Percentiles rank a stretch among this genome's conserved stretches.
Evolutionary conservation across 2,113 vertebrate species (phyloP).

Genomic region (Malurus cyaneus): DNA sequence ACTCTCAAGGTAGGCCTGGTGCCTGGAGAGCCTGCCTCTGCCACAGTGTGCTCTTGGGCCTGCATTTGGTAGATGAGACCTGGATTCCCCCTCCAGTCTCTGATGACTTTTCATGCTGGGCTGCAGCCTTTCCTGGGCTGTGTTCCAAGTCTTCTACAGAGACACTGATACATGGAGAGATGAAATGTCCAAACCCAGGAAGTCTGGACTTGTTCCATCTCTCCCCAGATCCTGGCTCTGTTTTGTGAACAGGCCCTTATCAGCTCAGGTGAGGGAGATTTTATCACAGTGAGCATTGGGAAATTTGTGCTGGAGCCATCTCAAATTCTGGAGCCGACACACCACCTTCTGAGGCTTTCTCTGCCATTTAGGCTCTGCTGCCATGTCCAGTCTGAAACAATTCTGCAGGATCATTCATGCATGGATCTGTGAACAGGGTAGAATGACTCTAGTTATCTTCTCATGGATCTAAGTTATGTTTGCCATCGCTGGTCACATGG

Average conservation of each 20-base stretch:
- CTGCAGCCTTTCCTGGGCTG: neutral
- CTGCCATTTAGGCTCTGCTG: neutral
- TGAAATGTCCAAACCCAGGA: neutral
- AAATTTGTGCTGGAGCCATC: neutral
- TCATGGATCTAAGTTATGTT: conserved; percentile 59
- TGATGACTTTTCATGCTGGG: neutral
- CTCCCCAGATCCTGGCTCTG: neutral
- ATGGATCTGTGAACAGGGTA: conserved; percentile 33
- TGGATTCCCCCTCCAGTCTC: neutral
- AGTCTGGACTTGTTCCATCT: neutral
- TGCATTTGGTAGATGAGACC: neutral
- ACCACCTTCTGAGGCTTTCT: neutral
- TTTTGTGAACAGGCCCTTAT: neutral
- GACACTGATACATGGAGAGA: neutral
- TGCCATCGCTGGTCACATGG: conserved; percentile 36
- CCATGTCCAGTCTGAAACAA: neutral
- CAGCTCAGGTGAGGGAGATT: neutral
- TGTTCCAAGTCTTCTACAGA: neutral
- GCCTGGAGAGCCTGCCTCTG: neutral
- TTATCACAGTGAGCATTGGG: neutral
- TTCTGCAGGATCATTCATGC: conserved; percentile 48
- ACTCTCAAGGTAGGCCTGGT: conserved; percentile 85
- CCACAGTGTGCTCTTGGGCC: neutral
- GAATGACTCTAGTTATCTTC: conserved; percentile 60
- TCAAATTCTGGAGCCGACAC: neutral